Base-by-base conservation (phyloP, 2,888 invertebrate species). In the Syrista parreyssii region DNA sequence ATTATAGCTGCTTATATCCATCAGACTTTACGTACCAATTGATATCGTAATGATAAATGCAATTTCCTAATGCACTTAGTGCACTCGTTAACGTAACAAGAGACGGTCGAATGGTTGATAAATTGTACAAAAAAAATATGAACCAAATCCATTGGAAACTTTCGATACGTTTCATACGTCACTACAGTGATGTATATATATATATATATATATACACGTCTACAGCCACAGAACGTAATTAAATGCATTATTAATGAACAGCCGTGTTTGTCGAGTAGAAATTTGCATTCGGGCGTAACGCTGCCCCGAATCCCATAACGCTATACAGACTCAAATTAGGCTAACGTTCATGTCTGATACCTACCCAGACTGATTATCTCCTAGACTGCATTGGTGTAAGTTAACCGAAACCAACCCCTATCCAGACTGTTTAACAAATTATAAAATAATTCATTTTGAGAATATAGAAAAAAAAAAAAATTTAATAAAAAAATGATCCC, bases 241-340 rank as follows among this genome's bases (percentile, higher is more conserved):
- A 77, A 77, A 77, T 77, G 71, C 77, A 77, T 77, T 74, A 77
- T 77, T 77, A 77, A 77, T 77, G 74, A 71, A 31, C 31, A 15
- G 32, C 74, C 74, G 40, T 77, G 77, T 74, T 77, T 77, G 77
- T 34, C 33, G 23, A 55, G 55, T 15, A n/a, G 55, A 55, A 55
- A 55, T 55, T 55, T 55, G 23, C 55, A 55, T 55, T 55, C 55
- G 9, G 23, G 55, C 55, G 55, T 55, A 55, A 55, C 55, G 23
- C 55, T 55, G 2, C 9, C 55, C 9, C 55, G 55, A 55, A 55
- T 55, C 55, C 23, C 23, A 55, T 55, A 55, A 55, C 55, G 55
- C 55, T 55, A 23, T 23, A 55, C 55, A 23, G 55, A 55, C 55
- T 55, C 55, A 23, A 55, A 55, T 55, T 55, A 55, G 55, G 23